A percentile compares a stretch with the other conserved stretches of the same genome.
Evolutionary conservation across 1,140 invertebrate species (phyloP).

Genomic region (Magallana gigas): DNA sequence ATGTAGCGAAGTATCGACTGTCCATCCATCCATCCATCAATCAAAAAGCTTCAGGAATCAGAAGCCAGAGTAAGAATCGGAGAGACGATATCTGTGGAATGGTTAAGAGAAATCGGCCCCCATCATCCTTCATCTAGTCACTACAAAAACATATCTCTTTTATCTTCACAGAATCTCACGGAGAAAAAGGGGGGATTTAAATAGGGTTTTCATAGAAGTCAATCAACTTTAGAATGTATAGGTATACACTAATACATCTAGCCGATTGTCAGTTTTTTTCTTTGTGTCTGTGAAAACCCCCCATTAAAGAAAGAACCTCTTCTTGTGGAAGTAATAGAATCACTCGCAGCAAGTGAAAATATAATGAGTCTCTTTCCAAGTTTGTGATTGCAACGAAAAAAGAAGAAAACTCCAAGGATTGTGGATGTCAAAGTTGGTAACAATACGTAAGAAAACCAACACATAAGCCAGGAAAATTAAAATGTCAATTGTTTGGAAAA

Average conservation of each 20-base stretch:
- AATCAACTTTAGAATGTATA: neutral
- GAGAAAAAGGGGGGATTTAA: neutral
- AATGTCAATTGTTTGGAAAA: constrained; percentile 10
- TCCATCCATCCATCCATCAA: neutral
- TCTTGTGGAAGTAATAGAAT: neutral
- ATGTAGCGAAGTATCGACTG: neutral
- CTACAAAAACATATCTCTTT: neutral
- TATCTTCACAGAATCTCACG: neutral
- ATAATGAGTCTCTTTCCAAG: neutral
- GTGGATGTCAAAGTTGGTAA: neutral
- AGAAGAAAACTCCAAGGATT: neutral
- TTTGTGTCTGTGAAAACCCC: too few species aligned
- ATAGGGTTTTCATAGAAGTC: neutral
- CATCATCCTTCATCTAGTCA: neutral
- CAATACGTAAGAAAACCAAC: neutral
- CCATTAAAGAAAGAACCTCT: neutral
- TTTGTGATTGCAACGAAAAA: neutral
- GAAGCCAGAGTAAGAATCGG: neutral
- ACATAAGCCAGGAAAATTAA: neutral
- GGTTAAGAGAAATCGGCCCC: neutral
- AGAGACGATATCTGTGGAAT: neutral
- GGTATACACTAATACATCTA: neutral
- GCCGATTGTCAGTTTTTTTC: neutral
- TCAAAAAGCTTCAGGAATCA: neutral
- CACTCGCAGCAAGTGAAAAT: neutral